These are phyloP conservation scores for Candidula unifasciata DNA, from an alignment of 2,888 invertebrate species.

Conservation along the genomic window DNA sequence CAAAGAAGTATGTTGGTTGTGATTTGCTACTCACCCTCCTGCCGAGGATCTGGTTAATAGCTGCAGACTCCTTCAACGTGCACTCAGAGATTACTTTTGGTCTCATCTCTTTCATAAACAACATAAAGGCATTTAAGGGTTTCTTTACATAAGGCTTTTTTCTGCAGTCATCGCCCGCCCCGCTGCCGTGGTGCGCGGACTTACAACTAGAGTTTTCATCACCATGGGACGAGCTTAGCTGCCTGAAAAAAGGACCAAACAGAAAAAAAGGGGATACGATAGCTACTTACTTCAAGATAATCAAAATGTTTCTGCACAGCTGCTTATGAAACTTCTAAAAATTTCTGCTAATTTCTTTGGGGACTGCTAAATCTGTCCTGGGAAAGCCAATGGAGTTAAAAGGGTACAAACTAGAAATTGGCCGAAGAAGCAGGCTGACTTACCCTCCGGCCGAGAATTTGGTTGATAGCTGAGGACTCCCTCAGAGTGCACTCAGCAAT, in stretches of 20 bases:
- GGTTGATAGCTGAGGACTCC: constrained; percentile 99
- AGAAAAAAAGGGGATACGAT: constrained; percentile 30
- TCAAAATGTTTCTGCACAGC: constrained; percentile 22
- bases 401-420: constrained; percentile 68
- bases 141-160: constrained; percentile 92
- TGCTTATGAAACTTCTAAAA: background rate
- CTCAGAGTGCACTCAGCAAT: constrained; percentile 98
- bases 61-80: constrained; percentile 98
- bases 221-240: constrained; percentile 51
- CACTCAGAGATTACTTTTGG: constrained; percentile 99
- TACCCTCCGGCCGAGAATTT: constrained; percentile 86
- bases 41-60: constrained; percentile 98
- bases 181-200: constrained; percentile 46
- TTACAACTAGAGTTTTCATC: constrained; percentile 53
- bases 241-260: constrained; percentile 46
- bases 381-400: background rate
- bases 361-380: background rate
- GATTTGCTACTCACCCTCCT: constrained; percentile 55
- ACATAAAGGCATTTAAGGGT: constrained; percentile 99
- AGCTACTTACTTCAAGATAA: constrained; percentile 48
- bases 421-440: constrained; percentile 46
- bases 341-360: no score
- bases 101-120: constrained; percentile 99
- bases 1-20: constrained; percentile 29
- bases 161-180: constrained; percentile 60